phyloP scores from a whole-genome alignment of 1,140 invertebrate species.

The Thaumatotibia leucotreta region DNA sequence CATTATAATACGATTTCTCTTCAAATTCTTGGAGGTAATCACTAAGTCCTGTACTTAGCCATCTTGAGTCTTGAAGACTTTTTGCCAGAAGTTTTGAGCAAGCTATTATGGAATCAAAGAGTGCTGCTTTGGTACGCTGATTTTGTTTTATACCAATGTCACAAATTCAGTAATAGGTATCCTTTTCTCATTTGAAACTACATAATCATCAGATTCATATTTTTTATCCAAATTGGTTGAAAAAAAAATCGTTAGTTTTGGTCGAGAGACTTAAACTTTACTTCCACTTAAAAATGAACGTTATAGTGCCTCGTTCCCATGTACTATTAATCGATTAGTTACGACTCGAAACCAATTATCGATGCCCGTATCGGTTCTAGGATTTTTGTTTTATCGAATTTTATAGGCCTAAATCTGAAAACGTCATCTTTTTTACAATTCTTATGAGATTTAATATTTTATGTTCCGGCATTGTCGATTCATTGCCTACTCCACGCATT shows the following conservation, averaged over 20 bases:
- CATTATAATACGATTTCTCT: not conserved
- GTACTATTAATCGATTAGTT: conserved; percentile 36
- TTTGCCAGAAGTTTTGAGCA: not conserved
- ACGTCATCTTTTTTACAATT: not conserved
- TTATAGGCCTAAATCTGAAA: not conserved
- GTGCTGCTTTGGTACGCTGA: too few species aligned
- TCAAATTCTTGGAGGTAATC: not conserved
- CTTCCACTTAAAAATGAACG: not conserved
- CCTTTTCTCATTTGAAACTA: too few species aligned
- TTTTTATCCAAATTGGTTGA: too few species aligned
- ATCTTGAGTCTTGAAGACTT: not conserved
- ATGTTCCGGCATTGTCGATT: not conserved
- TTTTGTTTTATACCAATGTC: too few species aligned
- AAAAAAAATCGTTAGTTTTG: too few species aligned
- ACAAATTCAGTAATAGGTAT: too few species aligned
- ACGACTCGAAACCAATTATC: conserved; percentile 32
- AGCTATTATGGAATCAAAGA: too few species aligned
- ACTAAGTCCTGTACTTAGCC: not conserved
- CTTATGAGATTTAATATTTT: not conserved
- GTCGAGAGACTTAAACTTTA: too few species aligned
- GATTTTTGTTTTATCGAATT: conserved; percentile 9
- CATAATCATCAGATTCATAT: too few species aligned
- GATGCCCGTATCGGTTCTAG: conserved; percentile 21
- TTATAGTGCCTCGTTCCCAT: conserved; percentile 27
- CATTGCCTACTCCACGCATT: conserved; percentile 1